These are phyloP conservation scores for Tethea ocularis DNA, from an alignment of 2,888 invertebrate genomes.

Conservation along the genomic window DNA sequence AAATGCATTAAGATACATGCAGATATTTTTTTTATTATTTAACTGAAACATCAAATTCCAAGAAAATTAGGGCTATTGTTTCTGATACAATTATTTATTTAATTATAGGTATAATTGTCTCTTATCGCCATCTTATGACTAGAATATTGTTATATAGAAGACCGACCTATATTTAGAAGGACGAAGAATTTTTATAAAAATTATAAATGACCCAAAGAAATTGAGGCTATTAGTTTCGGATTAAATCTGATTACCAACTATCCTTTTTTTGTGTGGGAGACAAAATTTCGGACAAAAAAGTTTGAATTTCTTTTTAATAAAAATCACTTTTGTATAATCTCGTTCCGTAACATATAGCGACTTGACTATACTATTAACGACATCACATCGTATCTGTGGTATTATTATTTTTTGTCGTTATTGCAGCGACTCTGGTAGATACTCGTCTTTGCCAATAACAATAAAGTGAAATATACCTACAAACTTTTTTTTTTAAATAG, in stretches of 20 bases:
- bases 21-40: not conserved
- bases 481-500: no score
- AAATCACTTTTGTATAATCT: slow-evolving; percentile 52
- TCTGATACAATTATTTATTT: not conserved
- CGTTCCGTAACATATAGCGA: slow-evolving; percentile 48
- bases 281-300: slow-evolving; percentile 54
- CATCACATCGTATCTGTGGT: no score
- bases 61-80: not conserved
- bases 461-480: no score
- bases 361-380: slow-evolving; percentile 6
- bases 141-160: not conserved
- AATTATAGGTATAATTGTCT: not conserved
- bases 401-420: no score
- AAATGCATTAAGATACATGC: slow-evolving; percentile 20
- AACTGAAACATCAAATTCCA: not conserved
- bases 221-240: slow-evolving; percentile 74
- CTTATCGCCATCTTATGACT: not conserved
- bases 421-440: no score
- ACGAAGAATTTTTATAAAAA: slow-evolving; percentile 37
- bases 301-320: slow-evolving; percentile 58
- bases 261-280: slow-evolving; percentile 57
- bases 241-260: slow-evolving; percentile 51
- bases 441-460: no score
- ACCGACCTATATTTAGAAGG: not conserved
- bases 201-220: slow-evolving; percentile 55